Evolutionary conservation across 2,888 invertebrate genomes (phyloP).

Genomic region (Coecobrya sp.): DNA sequence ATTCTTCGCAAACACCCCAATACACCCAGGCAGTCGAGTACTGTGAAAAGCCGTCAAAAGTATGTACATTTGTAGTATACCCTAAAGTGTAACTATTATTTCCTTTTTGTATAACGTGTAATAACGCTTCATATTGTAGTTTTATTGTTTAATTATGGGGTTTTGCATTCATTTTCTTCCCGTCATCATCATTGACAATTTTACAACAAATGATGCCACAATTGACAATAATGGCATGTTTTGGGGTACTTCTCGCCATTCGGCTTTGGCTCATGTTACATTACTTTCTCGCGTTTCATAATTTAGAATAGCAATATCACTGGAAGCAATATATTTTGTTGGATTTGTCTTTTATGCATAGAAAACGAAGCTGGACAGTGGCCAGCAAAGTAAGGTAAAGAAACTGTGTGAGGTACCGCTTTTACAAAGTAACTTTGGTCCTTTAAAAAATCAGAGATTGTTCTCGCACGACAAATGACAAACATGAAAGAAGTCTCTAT

Average conservation of each 20-base stretch:
- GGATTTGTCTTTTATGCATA: too few species aligned
- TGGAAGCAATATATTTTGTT: not conserved
- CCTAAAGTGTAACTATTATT: not conserved
- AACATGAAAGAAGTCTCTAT: not conserved
- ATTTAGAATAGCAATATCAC: not conserved
- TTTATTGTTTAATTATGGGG: constrained; percentile 75
- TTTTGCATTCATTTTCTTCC: constrained; percentile 62
- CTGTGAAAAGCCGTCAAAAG: too few species aligned
- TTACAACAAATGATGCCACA: constrained; percentile 14
- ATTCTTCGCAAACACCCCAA: not conserved
- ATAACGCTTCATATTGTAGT: not conserved
- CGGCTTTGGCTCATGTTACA: not conserved
- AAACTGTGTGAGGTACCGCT: constrained; percentile 48
- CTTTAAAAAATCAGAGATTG: constrained; percentile 6
- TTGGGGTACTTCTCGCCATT: not conserved
- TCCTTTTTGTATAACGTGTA: not conserved
- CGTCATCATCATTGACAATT: not conserved
- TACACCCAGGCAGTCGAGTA: too few species aligned
- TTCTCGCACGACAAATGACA: constrained; percentile 38
- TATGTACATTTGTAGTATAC: not conserved
- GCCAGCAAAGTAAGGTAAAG: constrained; percentile 44
- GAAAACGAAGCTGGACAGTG: constrained; percentile 57
- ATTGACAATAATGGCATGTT: constrained; percentile 37
- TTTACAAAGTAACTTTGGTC: not conserved
- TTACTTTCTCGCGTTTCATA: not conserved